Conservation (phyloP, 1,140 invertebrate genomes). For the Stenopsyche tienmushanensis region DNA sequence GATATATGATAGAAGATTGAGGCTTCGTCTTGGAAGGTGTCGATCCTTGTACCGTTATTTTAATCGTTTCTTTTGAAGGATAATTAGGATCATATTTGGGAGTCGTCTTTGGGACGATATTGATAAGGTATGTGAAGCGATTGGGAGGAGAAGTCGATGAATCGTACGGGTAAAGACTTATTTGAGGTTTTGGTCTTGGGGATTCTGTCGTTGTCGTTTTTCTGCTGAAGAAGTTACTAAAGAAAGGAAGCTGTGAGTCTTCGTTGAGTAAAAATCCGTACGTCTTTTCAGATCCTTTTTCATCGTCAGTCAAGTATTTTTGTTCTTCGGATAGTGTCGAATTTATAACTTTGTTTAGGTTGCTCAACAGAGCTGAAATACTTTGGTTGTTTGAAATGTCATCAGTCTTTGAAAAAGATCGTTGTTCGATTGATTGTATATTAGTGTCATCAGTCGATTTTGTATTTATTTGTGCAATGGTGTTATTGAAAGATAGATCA, state of each 20-base stretch:
- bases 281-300: slow-evolving; percentile 29
- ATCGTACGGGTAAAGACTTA: slow-evolving; percentile 22
- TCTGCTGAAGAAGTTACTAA: slow-evolving; percentile 29
- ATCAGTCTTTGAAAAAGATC: slow-evolving; percentile 10
- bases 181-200: slow-evolving; percentile 30
- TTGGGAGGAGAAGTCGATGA: slow-evolving; percentile 27
- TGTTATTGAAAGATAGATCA: background rate
- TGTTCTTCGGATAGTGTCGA: background rate
- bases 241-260: slow-evolving; percentile 33
- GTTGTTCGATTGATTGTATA: slow-evolving; percentile 4
- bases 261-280: slow-evolving; percentile 31
- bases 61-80: slow-evolving; percentile 33
- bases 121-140: slow-evolving; percentile 36
- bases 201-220: slow-evolving; percentile 20
- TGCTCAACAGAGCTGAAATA: background rate
- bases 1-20: slow-evolving; percentile 17
- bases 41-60: slow-evolving; percentile 37
- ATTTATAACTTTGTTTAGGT: background rate
- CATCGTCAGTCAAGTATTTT: background rate
- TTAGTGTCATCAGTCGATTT: background rate
- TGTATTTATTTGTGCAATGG: background rate
- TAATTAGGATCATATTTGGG: slow-evolving; percentile 32
- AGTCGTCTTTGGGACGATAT: slow-evolving; percentile 39
- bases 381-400: slow-evolving; percentile 1
- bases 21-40: slow-evolving; percentile 16